Base-by-base conservation (phyloP, 2,888 invertebrate genomes). In the Gnatocerus cornutus region DNA sequence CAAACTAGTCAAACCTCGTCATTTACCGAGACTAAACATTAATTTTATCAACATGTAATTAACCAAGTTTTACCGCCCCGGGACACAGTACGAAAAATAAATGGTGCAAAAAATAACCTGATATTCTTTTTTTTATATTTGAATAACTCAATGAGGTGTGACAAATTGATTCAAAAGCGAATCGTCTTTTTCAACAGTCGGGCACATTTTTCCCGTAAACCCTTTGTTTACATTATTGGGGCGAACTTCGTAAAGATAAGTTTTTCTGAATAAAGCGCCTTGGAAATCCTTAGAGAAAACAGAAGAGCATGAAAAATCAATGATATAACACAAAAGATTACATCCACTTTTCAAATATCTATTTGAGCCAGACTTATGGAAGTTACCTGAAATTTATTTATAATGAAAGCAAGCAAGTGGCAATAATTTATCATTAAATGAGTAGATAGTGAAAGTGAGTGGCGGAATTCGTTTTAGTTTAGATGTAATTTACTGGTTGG, bases 151-250 rank as follows among this genome's bases (percentile, higher is more conserved):
- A 39, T 39, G 53, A 55, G 14, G 9, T 39, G 39, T 14, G 39
- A 16, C 16, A 55, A 55, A 55, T 55, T 39, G 53, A 12, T 37
- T 14, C 53, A 39, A 33, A 55, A 55, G 14, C 39, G 37, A n/a
- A 55, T 8, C 37, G 21, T 13, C 30, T 16, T 55, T 55, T 55
- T 13, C 14, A 16, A 16, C 46, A 46, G 16, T 16, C 46, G 46
- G 8, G 16, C 13, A 46, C 46, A 46, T 16, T 46, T 46, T 46
- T 16, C 16, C 46, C 13, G 16, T 41, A 58, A 55, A 37, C 56
- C 37, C 43, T 58, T 58, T 58, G 56, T 58, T 58, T 58, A 58
- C 56, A 58, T 58, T 58, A 58, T 58, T 58, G 56, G 43, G 43
- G 21, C 29, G 14, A 58, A 56, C 37, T 58, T 58, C 43, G 56